phyloP scores from a whole-genome alignment of 2,888 invertebrate genomes.

The Troides helena region DNA sequence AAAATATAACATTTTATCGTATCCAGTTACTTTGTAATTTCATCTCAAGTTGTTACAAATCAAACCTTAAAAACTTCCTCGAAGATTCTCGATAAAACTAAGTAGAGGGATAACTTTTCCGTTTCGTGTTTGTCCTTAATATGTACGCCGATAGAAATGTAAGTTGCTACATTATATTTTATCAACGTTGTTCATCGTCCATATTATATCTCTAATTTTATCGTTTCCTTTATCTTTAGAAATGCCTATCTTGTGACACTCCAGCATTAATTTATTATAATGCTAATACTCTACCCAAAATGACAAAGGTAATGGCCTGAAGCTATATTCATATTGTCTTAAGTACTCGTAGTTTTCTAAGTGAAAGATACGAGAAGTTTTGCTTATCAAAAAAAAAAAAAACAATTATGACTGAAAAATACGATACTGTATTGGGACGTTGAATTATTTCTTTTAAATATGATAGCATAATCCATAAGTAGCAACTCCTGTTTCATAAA shows the following conservation, averaged over 20 bases:
- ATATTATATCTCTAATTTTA: neutral
- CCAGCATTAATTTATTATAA: too few species aligned
- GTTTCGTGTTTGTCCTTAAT: constrained; percentile 69
- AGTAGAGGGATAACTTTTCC: constrained; percentile 60
- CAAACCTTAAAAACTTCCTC: constrained; percentile 72
- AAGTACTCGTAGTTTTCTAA: too few species aligned
- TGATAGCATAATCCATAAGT: too few species aligned
- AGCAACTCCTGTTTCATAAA: neutral
- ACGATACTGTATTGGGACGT: too few species aligned
- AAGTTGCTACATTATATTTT: constrained; percentile 4
- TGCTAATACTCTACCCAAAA: too few species aligned
- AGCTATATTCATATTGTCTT: too few species aligned
- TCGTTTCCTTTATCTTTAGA: neutral
- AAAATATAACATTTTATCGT: constrained; percentile 28
- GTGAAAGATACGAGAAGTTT: too few species aligned
- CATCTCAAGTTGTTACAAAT: constrained; percentile 62
- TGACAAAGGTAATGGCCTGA: too few species aligned
- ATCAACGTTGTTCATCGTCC: neutral
- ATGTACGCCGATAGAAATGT: constrained; percentile 46
- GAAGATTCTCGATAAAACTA: constrained; percentile 73
- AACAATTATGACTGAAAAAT: too few species aligned
- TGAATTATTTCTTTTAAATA: too few species aligned
- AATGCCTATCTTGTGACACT: neutral
- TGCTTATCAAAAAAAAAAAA: too few species aligned
- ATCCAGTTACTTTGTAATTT: constrained; percentile 43